Percentiles rank a stretch among this genome's conserved stretches.
phyloP scores from a whole-genome alignment of 2,797 vertebrate genomes.

The Capromys pilorides region DNA sequence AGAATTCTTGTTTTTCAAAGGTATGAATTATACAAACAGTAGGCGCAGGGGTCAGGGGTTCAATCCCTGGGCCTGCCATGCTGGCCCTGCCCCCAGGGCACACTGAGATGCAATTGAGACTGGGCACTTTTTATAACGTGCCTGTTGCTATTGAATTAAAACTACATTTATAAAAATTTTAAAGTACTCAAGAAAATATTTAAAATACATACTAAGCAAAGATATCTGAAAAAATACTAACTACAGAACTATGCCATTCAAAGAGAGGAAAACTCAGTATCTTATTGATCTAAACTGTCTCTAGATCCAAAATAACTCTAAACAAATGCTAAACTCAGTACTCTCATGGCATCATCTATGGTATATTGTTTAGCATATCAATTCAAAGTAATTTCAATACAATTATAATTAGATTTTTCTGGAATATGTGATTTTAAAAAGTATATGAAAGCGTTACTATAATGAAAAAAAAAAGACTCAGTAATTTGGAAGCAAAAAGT shows the following conservation, averaged over 20 bases:
- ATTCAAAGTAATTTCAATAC: background rate
- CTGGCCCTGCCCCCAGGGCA: too few relatives aligned
- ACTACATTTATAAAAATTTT: background rate
- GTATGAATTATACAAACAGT: background rate
- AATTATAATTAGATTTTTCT: background rate
- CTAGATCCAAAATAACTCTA: background rate
- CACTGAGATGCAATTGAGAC: too few relatives aligned
- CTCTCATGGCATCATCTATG: background rate
- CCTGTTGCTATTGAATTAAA: background rate
- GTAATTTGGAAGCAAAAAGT: background rate
- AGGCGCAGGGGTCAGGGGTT: too few relatives aligned
- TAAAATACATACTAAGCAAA: background rate
- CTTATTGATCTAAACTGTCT: background rate
- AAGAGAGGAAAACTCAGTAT: background rate
- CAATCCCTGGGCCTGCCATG: too few relatives aligned
- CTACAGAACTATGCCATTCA: background rate
- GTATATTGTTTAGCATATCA: background rate
- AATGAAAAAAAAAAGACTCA: background rate
- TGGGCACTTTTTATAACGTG: background rate
- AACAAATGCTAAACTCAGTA: background rate
- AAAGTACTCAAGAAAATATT: background rate
- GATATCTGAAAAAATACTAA: background rate
- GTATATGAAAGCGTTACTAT: background rate
- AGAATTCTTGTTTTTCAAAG: background rate
- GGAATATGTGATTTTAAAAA: constrained; percentile 40